Conservation (phyloP, 2,888 invertebrate species). For the Bellardia pandia region DNA sequence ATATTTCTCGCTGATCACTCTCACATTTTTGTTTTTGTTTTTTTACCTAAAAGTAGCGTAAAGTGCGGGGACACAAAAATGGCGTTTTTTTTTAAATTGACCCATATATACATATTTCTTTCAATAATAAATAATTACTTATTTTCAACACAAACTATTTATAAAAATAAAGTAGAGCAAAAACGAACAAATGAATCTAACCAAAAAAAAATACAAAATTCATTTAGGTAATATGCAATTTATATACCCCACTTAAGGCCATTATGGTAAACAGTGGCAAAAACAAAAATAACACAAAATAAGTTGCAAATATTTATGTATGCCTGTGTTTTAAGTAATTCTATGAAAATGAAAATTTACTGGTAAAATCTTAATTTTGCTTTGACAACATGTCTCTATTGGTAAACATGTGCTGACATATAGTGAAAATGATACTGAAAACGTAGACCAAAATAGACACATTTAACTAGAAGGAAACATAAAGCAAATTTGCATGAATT, state of each 20-base stretch:
- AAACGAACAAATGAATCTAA: not conserved
- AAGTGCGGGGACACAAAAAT: too few relatives aligned
- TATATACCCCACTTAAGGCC: constrained; percentile 31
- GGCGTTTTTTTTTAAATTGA: too few relatives aligned
- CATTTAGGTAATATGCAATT: constrained; percentile 55
- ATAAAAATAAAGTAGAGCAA: constrained; percentile 19
- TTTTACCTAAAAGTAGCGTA: too few relatives aligned
- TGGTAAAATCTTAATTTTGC: constrained; percentile 42
- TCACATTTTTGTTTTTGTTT: too few relatives aligned
- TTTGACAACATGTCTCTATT: constrained; percentile 10
- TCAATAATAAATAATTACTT: constrained; percentile 39
- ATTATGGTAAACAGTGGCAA: constrained; percentile 18
- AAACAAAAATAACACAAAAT: not conserved
- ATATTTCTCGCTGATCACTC: too few relatives aligned
- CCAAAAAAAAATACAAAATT: not conserved
- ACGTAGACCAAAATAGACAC: constrained; percentile 1
- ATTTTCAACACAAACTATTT: constrained; percentile 58
- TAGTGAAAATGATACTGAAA: constrained; percentile 31
- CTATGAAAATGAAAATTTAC: not conserved
- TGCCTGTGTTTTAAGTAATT: too few relatives aligned
- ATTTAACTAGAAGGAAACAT: not conserved
- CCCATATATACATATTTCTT: not conserved
- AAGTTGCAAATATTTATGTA: not conserved
- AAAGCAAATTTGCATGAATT: constrained; percentile 44
- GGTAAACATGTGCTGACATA: constrained; percentile 10